These are phyloP conservation scores for Aphaenogaster ashmeadi DNA, from an alignment of 1,140 invertebrate genomes.

Conservation along the genomic window DNA sequence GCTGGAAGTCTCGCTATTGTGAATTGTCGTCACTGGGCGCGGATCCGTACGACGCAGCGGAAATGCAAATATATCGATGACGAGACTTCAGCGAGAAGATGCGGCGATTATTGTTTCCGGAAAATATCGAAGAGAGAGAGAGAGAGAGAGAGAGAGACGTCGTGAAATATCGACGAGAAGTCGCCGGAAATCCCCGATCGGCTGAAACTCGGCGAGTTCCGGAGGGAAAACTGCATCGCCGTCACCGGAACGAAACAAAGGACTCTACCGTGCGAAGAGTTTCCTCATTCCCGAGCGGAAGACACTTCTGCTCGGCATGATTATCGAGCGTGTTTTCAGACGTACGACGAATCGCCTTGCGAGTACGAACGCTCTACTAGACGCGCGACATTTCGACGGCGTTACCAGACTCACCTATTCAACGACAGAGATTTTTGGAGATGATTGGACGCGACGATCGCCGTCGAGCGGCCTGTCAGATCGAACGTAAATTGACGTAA, in stretches of 20 bases:
- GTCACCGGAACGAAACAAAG: conserved; percentile 19
- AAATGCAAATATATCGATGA: conserved; percentile 70
- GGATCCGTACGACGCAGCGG: conserved; percentile 8
- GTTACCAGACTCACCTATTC: conserved; percentile 68
- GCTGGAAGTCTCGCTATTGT: not conserved
- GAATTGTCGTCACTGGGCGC: not conserved
- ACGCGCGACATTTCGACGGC: not conserved
- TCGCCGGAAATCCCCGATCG: not conserved
- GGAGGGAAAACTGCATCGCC: conserved; percentile 28
- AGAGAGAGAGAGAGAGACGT: not conserved
- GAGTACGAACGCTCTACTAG: not conserved
- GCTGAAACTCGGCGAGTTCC: not conserved
- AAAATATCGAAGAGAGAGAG: not conserved
- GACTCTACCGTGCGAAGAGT: conserved; percentile 76
- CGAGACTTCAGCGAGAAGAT: conserved; percentile 35
- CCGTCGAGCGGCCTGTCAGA: not conserved
- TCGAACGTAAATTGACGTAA: conserved; percentile 24
- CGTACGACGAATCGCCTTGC: conserved; percentile 18
- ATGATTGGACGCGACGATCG: not conserved
- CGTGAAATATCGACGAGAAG: not conserved
- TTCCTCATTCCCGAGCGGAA: conserved; percentile 67
- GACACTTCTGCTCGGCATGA: conserved; percentile 70
- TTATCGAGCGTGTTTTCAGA: conserved; percentile 10
- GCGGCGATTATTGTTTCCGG: not conserved
- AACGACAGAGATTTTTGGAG: not conserved